A percentile compares a stretch with the other conserved stretches of the same genome.
These are phyloP conservation scores for Akabosia matsudoensis DNA, from an alignment of 1,140 invertebrate genomes.

Conservation along the genomic window DNA sequence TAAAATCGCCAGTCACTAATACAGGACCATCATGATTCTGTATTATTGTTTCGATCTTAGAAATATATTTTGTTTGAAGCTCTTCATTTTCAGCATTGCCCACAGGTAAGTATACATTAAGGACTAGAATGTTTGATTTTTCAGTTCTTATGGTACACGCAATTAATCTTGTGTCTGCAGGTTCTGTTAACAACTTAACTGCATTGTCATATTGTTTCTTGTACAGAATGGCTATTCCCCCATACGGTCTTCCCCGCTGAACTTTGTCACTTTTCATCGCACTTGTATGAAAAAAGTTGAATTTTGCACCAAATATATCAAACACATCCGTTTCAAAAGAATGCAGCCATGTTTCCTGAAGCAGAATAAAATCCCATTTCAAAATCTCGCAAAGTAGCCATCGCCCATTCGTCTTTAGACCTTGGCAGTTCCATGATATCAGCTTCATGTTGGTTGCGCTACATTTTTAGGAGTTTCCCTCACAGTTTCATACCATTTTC, in stretches of 20 bases:
- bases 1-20: neutral
- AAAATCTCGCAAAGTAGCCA: neutral
- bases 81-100: neutral
- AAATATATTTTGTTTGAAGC: neutral
- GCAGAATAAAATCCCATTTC: neutral
- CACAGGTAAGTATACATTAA: neutral
- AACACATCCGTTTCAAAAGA: neutral
- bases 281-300: neutral
- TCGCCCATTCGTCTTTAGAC: neutral
- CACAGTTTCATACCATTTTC: neutral
- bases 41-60: neutral
- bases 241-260: neutral
- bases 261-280: neutral
- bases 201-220: neutral
- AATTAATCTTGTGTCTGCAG: neutral
- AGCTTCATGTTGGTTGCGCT: neutral
- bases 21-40: neutral
- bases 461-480: neutral
- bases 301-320: neutral
- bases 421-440: neutral
- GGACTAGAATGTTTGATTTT: neutral
- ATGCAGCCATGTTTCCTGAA: neutral
- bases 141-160: neutral
- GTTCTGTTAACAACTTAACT: neutral
- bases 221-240: neutral